Base-by-base conservation (phyloP, 2,797 vertebrate genomes). In the Notolepis coatsorum region DNA sequence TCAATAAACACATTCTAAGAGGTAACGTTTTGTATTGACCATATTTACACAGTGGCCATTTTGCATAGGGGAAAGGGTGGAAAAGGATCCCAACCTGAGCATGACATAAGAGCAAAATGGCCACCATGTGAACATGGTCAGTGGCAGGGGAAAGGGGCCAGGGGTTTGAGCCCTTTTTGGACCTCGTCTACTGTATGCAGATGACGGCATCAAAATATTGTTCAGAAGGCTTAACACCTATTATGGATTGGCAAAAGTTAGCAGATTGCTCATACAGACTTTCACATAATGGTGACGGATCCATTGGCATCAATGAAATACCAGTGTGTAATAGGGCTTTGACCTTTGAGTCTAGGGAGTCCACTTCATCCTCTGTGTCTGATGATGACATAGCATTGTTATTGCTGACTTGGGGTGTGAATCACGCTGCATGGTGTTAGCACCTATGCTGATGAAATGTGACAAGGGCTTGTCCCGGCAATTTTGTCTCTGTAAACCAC, bases 241-340 rank as follows among this genome's bases (percentile, higher is more conserved):
- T 41, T 41, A 31, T 42, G 33, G 49, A 51, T 61, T 60, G 70
- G 75, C 33, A 65, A 75, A 56, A 57, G 20, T 46, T 15, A 47
- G 39, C 3, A 51, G 53, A 58, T 56, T 73, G 59, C 64, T 65
- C 30, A 68, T 66, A 47, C 74, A 53, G 31, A 84, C 81, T 73
- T 80, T 39, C 53, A 79, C 67, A 82, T 83, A n/a, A 65, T 88
- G 76, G 68, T 53, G 46, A 18, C 39, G 37, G 63, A 78, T 77
- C 48, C 61, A 64, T 76, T 70, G 66, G 57, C 61, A 54, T 72
- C 62, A 65, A 56, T 58, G 35, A 71, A 75, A 67, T 4, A 45
- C 30, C 41, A 70, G 53, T 60, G 52, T 58, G 53, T 66, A 75
- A 71, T 65, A n/a, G 50, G 45, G 56, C 50, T 64, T 60, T 59